A percentile compares a stretch with the other conserved stretches of the same genome.
phyloP scores from a whole-genome alignment of 2,888 invertebrate species.

The Rotaria socialis region DNA sequence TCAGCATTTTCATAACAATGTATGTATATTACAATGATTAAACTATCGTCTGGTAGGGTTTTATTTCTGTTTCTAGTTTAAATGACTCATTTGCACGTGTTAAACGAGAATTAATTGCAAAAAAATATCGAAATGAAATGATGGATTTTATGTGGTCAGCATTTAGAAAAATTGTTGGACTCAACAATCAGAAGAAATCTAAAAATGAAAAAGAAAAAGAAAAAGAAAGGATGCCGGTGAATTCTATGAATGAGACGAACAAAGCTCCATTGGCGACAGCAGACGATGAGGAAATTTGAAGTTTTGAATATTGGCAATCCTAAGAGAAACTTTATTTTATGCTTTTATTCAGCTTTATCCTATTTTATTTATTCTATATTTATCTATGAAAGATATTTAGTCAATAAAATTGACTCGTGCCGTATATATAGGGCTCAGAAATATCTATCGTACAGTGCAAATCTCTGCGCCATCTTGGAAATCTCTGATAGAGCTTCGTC shows the following conservation, averaged over 20 bases:
- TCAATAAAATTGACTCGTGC: no score
- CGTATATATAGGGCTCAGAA: no score
- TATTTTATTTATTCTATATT: background rate
- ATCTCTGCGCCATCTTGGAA: no score
- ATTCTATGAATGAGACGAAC: background rate
- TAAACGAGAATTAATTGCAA: background rate
- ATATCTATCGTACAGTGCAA: no score
- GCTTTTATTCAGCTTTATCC: background rate
- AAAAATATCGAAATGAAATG: background rate
- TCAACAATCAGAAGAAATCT: background rate
- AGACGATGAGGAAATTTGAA: background rate
- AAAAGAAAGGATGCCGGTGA: background rate
- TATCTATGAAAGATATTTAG: background rate
- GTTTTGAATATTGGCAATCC: no score
- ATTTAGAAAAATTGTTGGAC: background rate
- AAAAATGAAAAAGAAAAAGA: no score
- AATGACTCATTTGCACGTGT: slow-evolving; percentile 25
- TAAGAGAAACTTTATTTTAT: background rate
- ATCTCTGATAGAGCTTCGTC: no score
- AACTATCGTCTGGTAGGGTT: background rate
- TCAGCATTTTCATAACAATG: background rate
- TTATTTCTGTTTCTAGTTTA: background rate
- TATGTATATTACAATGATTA: background rate
- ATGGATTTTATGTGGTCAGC: slow-evolving; percentile 29
- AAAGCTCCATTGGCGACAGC: background rate